Evolutionary conservation across 2,888 invertebrate species (phyloP).

Genomic region (Cheilosia variabilis): DNA sequence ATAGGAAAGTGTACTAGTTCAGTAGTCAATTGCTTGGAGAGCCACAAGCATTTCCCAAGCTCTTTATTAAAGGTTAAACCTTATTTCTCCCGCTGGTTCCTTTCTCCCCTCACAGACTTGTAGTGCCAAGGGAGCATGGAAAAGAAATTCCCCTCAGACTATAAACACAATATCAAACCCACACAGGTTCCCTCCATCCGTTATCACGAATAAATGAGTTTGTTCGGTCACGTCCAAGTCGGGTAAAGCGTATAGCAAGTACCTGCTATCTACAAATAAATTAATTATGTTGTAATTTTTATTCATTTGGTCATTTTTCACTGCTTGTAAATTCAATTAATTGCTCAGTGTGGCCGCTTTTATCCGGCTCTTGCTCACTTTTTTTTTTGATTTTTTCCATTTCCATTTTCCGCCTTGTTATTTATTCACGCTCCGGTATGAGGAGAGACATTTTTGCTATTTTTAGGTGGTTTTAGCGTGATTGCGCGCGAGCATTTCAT

Average conservation of each 20-base stretch:
- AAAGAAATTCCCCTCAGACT: too few species aligned
- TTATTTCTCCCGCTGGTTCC: too few species aligned
- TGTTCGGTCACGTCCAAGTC: constrained; percentile 11
- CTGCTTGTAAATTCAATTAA: constrained; percentile 67
- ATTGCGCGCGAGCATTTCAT: background rate
- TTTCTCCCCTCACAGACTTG: too few species aligned
- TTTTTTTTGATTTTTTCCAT: background rate
- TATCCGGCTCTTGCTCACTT: constrained; percentile 46
- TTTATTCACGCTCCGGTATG: constrained; percentile 36
- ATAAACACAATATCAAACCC: too few species aligned
- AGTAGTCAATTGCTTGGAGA: too few species aligned
- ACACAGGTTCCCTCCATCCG: too few species aligned
- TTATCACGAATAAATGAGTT: background rate
- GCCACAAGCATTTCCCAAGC: too few species aligned
- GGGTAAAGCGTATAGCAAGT: background rate
- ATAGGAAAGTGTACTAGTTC: too few species aligned
- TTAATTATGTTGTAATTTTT: constrained; percentile 66
- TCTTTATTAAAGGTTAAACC: too few species aligned
- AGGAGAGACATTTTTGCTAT: constrained; percentile 33
- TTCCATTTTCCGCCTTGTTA: constrained; percentile 8
- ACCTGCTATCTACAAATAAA: constrained; percentile 21
- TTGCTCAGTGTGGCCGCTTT: constrained; percentile 47
- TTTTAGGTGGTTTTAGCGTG: constrained; percentile 59
- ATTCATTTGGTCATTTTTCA: constrained; percentile 36
- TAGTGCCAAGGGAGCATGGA: too few species aligned